Conservation (phyloP, 2,797 vertebrate genomes). For the Melanotaenia pygmaea region DNA sequence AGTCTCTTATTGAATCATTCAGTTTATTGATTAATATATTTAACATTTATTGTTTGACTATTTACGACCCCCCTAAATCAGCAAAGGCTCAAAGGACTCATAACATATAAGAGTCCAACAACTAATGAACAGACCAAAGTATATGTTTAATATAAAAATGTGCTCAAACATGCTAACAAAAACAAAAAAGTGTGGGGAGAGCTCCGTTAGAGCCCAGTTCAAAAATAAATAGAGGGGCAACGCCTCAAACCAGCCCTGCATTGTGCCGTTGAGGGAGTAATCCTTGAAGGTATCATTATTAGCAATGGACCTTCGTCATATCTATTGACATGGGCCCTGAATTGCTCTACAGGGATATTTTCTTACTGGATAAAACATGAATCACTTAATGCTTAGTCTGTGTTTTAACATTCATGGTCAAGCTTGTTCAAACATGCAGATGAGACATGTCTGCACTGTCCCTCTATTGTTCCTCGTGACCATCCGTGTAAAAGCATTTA, state of each 20-base stretch:
- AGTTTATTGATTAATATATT: too few species aligned
- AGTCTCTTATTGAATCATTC: too few species aligned
- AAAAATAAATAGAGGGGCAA: neutral
- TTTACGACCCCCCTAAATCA: neutral
- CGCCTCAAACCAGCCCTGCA: neutral
- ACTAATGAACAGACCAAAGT: neutral
- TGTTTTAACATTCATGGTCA: constrained; percentile 33
- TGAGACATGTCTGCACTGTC: constrained; percentile 30
- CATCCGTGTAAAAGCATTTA: constrained; percentile 50
- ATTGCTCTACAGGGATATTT: constrained; percentile 5
- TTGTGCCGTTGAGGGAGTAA: neutral
- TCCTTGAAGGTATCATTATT: neutral
- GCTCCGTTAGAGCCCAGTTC: neutral
- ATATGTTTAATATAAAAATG: too few species aligned
- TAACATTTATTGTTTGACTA: neutral
- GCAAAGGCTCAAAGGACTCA: neutral
- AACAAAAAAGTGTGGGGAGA: too few species aligned
- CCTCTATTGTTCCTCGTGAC: constrained; percentile 35
- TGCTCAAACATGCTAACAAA: too few species aligned
- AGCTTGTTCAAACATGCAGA: constrained; percentile 52
- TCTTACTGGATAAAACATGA: constrained; percentile 15
- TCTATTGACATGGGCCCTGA: neutral
- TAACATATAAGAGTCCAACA: neutral
- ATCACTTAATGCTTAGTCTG: constrained; percentile 39
- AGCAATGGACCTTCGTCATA: neutral